A percentile compares a stretch with the other conserved stretches of the same genome.
Evolutionary conservation across 2,797 vertebrate genomes (phyloP).

Genomic region (Periparus ater): DNA sequence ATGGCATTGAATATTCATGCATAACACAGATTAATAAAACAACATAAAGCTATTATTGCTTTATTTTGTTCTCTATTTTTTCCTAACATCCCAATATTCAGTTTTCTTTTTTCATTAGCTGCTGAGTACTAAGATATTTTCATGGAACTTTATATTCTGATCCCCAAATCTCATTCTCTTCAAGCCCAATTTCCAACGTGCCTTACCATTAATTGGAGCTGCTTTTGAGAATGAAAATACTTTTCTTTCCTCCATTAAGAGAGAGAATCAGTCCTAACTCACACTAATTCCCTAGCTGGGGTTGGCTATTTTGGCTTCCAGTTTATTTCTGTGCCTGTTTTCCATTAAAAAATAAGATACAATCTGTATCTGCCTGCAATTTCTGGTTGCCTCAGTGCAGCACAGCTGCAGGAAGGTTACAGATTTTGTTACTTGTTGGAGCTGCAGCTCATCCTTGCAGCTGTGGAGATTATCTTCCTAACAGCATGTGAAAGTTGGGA

Average conservation of each 20-base stretch:
- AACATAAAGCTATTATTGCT: not conserved
- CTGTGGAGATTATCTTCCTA: not conserved
- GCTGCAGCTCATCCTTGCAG: not conserved
- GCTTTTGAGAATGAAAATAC: not conserved
- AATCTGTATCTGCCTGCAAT: not conserved
- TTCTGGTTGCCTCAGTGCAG: not conserved
- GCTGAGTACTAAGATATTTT: not conserved
- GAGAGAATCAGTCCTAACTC: not conserved
- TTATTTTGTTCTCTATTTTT: not conserved
- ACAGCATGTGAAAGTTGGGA: not conserved
- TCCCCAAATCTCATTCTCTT: not conserved
- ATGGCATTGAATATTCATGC: accelerated
- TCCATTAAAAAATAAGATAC: not conserved
- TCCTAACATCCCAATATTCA: not conserved
- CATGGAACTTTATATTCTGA: not conserved
- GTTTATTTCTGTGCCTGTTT: not conserved
- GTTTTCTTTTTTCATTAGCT: not conserved
- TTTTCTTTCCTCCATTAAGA: not conserved
- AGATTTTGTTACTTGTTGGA: not conserved
- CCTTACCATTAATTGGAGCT: not conserved
- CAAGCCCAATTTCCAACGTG: not conserved
- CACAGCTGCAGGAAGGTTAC: not conserved
- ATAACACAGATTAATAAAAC: accelerated
- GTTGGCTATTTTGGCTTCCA: not conserved
- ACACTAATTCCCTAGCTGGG: not conserved